Conservation (phyloP, 2,113 vertebrate genomes). For the Gasterosteus aculeatus region DNA sequence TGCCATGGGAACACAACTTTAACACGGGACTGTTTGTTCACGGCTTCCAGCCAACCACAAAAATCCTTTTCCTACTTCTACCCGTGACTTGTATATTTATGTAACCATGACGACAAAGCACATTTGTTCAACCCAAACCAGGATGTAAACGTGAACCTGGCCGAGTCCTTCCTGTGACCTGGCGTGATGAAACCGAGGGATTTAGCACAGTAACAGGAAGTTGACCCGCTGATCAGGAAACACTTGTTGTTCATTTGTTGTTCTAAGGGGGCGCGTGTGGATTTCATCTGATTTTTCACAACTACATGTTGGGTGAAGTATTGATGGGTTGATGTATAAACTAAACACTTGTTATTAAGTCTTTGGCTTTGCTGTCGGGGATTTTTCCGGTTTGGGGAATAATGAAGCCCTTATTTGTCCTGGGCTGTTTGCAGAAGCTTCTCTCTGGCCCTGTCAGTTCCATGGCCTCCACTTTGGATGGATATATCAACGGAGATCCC, state of each 20-base stretch:
- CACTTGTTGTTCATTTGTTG: not conserved
- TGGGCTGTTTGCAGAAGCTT: slow-evolving; percentile 63
- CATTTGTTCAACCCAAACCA: too few relatives aligned
- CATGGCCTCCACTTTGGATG: slow-evolving; percentile 65
- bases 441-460: slow-evolving; percentile 69
- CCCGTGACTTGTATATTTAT: too few relatives aligned
- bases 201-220: not conserved
- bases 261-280: too few relatives aligned
- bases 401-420: slow-evolving; percentile 73
- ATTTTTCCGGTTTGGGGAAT: slow-evolving; percentile 74
- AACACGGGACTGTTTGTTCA: not conserved
- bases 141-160: too few relatives aligned
- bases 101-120: too few relatives aligned
- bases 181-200: not conserved
- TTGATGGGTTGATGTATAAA: slow-evolving; percentile 7
- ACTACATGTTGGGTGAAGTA: not conserved
- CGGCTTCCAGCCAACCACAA: too few relatives aligned
- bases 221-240: not conserved
- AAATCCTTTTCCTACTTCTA: too few relatives aligned
- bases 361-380: slow-evolving; percentile 47
- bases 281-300: not conserved
- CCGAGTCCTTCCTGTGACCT: not conserved
- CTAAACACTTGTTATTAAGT: slow-evolving; percentile 10
- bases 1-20: not conserved
- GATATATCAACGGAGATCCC: slow-evolving; percentile 71